Conservation (phyloP, 2,888 invertebrate species). For the Miltochrista miniata region DNA sequence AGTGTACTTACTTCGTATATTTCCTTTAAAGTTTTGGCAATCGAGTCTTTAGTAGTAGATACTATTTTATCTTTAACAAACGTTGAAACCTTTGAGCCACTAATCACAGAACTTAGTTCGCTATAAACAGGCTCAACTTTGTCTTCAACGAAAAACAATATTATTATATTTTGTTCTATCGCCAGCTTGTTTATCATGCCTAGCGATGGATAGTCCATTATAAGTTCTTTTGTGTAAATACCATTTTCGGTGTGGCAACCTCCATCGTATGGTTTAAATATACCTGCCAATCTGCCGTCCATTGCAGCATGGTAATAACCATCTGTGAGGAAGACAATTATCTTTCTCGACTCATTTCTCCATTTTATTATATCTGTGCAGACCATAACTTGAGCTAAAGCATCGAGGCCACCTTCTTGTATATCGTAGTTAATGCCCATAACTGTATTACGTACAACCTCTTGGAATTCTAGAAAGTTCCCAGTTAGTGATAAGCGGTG, state of each 20-base stretch:
- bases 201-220: conserved; percentile 92
- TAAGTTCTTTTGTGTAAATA: conserved; percentile 80
- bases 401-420: conserved; percentile 94
- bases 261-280: conserved; percentile 88
- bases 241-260: conserved; percentile 84
- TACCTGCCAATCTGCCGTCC: conserved; percentile 89
- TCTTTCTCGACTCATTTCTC: conserved; percentile 89
- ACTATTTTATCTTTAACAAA: background rate
- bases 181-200: conserved; percentile 84
- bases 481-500: conserved; percentile 87
- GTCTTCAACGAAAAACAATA: conserved; percentile 48
- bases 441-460: conserved; percentile 61
- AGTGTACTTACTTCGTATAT: conserved; percentile 54
- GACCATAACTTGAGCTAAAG: conserved; percentile 89
- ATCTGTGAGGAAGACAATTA: conserved; percentile 91
- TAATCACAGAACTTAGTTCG: conserved; percentile 36
- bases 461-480: conserved; percentile 74
- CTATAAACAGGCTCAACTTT: conserved; percentile 32
- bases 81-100: conserved; percentile 41
- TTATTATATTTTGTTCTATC: conserved; percentile 44
- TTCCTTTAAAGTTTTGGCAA: conserved; percentile 39
- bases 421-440: conserved; percentile 84
- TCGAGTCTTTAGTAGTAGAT: conserved; percentile 5
- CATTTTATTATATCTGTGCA: conserved; percentile 89
- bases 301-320: conserved; percentile 90